Evolutionary conservation across 2,888 invertebrate species (phyloP), one percentile per base, ranked within the genome.

Genomic region (Cerastoderma edule): DNA sequence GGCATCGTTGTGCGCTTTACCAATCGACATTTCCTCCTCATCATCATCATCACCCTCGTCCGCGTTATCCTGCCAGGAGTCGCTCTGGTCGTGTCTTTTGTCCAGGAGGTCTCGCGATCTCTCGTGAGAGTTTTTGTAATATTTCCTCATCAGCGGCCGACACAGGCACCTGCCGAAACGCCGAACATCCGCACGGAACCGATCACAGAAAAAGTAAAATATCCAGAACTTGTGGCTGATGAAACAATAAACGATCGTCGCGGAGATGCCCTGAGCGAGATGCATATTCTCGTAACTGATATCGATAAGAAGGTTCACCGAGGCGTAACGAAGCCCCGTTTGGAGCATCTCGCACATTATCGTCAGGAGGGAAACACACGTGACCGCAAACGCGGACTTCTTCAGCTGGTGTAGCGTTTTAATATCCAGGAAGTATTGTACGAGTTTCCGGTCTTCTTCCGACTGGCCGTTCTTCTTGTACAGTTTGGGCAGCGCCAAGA

Each of bases 371-470:
- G 60, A 33, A 8, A 73, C 24, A n/a, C 72, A 56, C 19, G 60
- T 71, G 10, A 75, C 69, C 8, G 75, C 39, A 28, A 77, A 72
- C 35, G 77, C 39, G 1, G 77, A 65, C 2, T 57, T 30, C 48
- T 79, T 70, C 33, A 90, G 75, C 68, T 90, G 86, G 46, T 83
- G 66, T 10, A 90, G 75, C 2, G 88, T 78, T 73, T 85, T 78
- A 22, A 88, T 77, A 70, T 90, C 89, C 44, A 90, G 73, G 71
- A 89, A 88, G 65, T 90, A 90, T 68, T 87, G 86, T 63, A 82
- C 82, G 50, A 90, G 83, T 30, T 83, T 72, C 35, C 72, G 67
- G 56, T 86, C 75, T 28, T 82, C 64, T 22, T 80, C 80, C n/a
- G 65, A 46, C 63, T 64, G 39, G 28, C 57, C 69, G 13, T 39